Percentiles rank a stretch among this genome's conserved stretches.
Conservation (phyloP, 2,888 invertebrate species). For the Pherbina coryleti region DNA sequence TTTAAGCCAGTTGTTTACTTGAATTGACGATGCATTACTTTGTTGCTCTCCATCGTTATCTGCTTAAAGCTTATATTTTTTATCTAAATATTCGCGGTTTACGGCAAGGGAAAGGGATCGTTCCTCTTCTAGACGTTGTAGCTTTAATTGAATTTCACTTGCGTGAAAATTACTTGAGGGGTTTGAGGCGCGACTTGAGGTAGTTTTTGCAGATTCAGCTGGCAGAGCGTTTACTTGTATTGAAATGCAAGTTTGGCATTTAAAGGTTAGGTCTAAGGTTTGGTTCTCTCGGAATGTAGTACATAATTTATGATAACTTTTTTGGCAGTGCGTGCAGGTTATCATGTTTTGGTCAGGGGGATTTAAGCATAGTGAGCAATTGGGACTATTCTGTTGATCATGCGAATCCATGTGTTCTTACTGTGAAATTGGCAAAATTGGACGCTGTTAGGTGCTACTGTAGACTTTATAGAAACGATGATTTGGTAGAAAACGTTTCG, state of each 20-base stretch:
- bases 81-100: background rate
- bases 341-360: background rate
- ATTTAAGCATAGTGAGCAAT: background rate
- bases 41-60: background rate
- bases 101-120: background rate
- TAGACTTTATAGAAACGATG: no score
- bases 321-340: no score
- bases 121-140: background rate
- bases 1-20: background rate
- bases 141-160: background rate
- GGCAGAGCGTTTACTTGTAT: no score
- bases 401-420: background rate
- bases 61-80: conserved; percentile 5
- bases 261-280: no score
- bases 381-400: background rate
- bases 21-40: background rate
- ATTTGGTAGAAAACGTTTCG: no score
- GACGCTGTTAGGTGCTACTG: no score
- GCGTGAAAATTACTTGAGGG: background rate
- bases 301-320: no score
- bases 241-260: no score
- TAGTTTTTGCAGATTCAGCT: no score
- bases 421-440: no score
- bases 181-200: background rate
- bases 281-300: no score